A percentile compares a stretch with the other conserved stretches of the same genome.
phyloP scores from a whole-genome alignment of 2,888 invertebrate species.

The Cenopis cana region DNA sequence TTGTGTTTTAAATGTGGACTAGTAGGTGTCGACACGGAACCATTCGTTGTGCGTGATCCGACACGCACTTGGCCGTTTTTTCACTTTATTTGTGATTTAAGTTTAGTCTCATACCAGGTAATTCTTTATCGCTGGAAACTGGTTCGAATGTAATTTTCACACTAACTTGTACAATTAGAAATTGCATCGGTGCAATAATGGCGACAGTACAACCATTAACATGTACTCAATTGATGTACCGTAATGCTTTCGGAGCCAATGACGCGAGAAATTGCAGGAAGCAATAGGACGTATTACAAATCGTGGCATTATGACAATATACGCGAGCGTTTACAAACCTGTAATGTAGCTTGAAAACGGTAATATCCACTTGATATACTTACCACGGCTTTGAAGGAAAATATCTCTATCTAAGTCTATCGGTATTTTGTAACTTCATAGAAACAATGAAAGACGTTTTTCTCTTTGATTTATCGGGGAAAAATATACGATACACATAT shows the following conservation, averaged over 20 bases:
- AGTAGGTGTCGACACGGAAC: no score
- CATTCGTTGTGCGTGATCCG: no score
- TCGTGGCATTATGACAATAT: slow-evolving; percentile 22
- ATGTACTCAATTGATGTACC: not conserved
- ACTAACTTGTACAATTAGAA: not conserved
- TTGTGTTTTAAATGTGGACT: no score
- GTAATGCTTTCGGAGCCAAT: slow-evolving; percentile 25
- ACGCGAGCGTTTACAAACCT: slow-evolving; percentile 19
- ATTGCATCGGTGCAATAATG: not conserved
- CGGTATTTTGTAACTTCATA: not conserved
- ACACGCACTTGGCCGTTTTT: no score
- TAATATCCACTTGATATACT: slow-evolving; percentile 18
- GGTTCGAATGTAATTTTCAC: no score
- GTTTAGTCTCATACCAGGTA: no score
- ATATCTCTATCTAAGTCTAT: no score
- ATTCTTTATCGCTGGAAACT: no score
- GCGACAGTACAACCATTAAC: slow-evolving; percentile 1
- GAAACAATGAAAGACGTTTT: not conserved
- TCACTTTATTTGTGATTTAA: no score
- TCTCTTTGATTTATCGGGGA: not conserved
- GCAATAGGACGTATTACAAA: slow-evolving; percentile 26
- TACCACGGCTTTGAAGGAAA: not conserved
- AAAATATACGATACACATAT: no score
- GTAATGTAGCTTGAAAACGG: not conserved
- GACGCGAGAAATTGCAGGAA: slow-evolving; percentile 30